Evolutionary conservation across 2,113 vertebrate species (phyloP), one percentile per base, ranked within the genome.

Genomic region (Colistium nudipinnis): DNA sequence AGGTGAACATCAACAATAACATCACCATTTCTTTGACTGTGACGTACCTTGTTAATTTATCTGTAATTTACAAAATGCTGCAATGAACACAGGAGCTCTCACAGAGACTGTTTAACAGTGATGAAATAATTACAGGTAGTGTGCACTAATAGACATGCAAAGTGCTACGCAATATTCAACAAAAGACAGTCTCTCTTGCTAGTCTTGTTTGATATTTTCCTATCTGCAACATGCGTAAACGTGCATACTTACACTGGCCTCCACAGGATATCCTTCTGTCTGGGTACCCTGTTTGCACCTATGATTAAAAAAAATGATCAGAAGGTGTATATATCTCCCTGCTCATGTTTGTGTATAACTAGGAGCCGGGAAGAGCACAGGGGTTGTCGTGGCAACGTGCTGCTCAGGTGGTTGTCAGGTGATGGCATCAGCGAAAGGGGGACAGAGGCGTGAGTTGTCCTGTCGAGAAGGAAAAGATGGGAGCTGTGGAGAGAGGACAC

Each of bases 251-350:
- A n/a, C n/a, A n/a, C n/a, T n/a, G n/a, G n/a, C n/a, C n/a, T n/a
- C n/a, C 7, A 19, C 64, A 82, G 84, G 83, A 87, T 73, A 82
- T 89, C 83, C 82, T 81, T 69, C 77, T 79, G 81, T 86, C 78
- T 79, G 76, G 70, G 74, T 66, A 76, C 76, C 52, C 44, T 67
- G 52, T 80, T 70, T 82, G 62, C 62, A 75, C 73, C 49, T 53
- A n/a, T 17, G 20, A 56, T 67, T 62, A 62, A 67, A 78, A 82
- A 80, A 84, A 86, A n/a, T n/a, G n/a, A n/a, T n/a, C 83, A 86
- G 83, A 81, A 84, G 66, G 44, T 25, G 8, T 80, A 51, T 28
- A 6, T 35, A 16, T 52, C 62, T 72, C 10, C 39, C 51, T 49
- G n/a, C n/a, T 25, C 4, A 22, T 36, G 22, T 28, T 11, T 10